These are phyloP conservation scores for Ctena decussata DNA, from an alignment of 2,888 invertebrate species.

Conservation along the genomic window DNA sequence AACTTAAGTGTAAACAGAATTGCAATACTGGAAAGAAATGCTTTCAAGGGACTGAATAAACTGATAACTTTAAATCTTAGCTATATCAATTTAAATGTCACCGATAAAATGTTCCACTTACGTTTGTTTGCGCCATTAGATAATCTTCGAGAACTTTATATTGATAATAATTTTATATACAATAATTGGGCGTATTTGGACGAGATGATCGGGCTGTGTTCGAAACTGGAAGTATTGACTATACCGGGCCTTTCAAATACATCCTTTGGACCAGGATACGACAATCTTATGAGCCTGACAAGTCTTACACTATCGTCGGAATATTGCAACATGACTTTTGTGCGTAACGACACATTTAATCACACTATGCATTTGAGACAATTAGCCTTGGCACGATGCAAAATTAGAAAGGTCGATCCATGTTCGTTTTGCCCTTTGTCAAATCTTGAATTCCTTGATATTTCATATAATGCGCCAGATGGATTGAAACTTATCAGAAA, in stretches of 20 bases:
- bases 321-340: neutral
- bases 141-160: neutral
- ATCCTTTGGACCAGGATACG: neutral
- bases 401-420: neutral
- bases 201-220: neutral
- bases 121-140: neutral
- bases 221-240: neutral
- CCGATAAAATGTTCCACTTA: neutral
- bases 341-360: neutral
- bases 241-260: neutral
- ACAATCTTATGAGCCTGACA: neutral
- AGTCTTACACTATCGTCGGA: neutral
- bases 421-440: neutral
- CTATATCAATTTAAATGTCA: neutral
- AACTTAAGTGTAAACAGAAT: neutral
- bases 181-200: neutral
- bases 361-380: neutral
- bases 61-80: neutral
- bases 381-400: neutral
- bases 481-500: slow-evolving; percentile 39
- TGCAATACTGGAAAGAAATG: neutral
- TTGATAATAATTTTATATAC: neutral
- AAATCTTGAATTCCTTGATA: slow-evolving; percentile 14
- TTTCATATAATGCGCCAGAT: slow-evolving; percentile 40
- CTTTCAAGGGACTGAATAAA: neutral